phyloP scores from a whole-genome alignment of 1,140 invertebrate genomes.

The Yoshiicerus persimilis region DNA sequence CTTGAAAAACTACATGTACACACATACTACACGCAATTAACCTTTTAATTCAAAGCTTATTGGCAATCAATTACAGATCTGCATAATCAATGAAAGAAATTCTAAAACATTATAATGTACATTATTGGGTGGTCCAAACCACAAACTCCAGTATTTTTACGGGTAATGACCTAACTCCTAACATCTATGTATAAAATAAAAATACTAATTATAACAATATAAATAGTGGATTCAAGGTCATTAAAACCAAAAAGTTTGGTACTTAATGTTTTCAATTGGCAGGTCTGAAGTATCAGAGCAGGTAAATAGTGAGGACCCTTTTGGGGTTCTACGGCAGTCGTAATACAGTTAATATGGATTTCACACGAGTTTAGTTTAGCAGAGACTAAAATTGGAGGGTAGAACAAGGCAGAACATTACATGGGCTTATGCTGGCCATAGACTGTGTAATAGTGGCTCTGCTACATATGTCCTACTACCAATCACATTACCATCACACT shows the following conservation, averaged over 20 bases:
- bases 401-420: neutral
- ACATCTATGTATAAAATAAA: no score
- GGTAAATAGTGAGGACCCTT: neutral
- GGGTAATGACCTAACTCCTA: no score
- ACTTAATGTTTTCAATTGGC: no score
- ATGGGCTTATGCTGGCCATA: neutral
- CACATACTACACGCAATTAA: neutral
- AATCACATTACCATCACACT: neutral
- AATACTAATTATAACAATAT: no score
- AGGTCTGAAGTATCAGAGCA: neutral
- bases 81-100: no score
- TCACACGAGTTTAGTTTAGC: neutral
- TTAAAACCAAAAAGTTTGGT: no score
- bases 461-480: neutral
- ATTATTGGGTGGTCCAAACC: no score
- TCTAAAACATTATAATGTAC: no score
- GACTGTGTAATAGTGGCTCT: neutral
- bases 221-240: no score
- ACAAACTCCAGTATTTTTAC: no score
- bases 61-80: no score
- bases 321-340: neutral
- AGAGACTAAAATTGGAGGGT: neutral
- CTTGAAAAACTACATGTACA: no score
- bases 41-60: neutral
- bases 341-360: neutral